phyloP scores from a whole-genome alignment of 2,113 vertebrate genomes.

The Malaclemys terrapin region DNA sequence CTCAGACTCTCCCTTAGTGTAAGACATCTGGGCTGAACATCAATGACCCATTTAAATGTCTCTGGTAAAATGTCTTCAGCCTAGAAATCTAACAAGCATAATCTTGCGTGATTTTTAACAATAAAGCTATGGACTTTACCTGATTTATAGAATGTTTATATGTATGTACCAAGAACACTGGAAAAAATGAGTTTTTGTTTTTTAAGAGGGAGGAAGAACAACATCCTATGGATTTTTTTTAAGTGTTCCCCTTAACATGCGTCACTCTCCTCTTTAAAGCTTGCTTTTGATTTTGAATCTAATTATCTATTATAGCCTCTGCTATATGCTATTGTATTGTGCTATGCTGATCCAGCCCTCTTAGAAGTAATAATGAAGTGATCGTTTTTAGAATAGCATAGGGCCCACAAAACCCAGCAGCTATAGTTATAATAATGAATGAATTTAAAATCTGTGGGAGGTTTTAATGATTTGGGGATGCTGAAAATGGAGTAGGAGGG shows the following conservation, averaged over 20 bases:
- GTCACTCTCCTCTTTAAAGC: background rate
- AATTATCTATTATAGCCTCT: background rate
- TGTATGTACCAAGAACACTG: background rate
- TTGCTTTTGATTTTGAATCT: background rate
- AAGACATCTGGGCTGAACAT: background rate
- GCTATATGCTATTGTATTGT: background rate
- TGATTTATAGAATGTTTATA: background rate
- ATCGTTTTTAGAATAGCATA: rapidly evolving
- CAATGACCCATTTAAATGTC: background rate
- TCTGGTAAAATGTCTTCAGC: background rate
- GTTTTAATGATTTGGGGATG: background rate
- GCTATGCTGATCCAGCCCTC: background rate
- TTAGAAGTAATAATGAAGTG: background rate
- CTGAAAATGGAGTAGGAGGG: background rate
- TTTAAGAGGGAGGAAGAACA: background rate
- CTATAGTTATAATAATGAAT: background rate
- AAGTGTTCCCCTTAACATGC: background rate
- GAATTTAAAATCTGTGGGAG: background rate
- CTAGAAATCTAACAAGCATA: background rate
- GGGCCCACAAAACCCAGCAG: background rate
- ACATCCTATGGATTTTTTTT: background rate
- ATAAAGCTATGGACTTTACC: background rate
- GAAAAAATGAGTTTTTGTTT: background rate
- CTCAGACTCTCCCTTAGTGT: background rate
- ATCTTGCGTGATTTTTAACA: background rate